These are phyloP conservation scores for Xiphophorus couchianus DNA, from an alignment of 2,113 vertebrate genomes.

Conservation along the genomic window DNA sequence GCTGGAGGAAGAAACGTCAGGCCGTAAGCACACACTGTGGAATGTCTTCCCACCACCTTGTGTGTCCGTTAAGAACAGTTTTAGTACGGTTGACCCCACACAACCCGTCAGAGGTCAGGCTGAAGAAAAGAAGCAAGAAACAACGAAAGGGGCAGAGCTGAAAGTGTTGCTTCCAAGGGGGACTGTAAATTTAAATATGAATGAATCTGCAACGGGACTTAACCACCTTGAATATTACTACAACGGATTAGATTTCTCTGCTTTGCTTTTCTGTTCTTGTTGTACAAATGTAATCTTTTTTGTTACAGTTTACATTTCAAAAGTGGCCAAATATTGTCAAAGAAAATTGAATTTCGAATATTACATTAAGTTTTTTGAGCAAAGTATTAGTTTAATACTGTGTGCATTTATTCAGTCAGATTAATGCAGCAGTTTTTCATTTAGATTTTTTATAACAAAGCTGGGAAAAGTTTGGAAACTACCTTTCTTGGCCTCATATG, in stretches of 20 bases:
- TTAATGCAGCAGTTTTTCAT: not conserved
- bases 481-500: not conserved
- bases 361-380: too few species aligned
- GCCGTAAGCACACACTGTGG: constrained; percentile 14
- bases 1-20: constrained; percentile 70
- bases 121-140: constrained; percentile 22
- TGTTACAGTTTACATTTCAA: too few species aligned
- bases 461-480: not conserved
- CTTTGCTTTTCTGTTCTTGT: too few species aligned
- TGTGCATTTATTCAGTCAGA: too few species aligned
- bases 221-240: too few species aligned
- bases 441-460: not conserved
- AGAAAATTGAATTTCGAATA: too few species aligned
- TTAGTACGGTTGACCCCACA: not conserved
- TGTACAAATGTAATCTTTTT: too few species aligned
- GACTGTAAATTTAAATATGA: not conserved
- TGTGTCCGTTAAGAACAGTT: constrained; percentile 21
- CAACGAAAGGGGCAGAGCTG: constrained; percentile 6
- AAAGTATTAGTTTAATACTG: too few species aligned
- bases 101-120: constrained; percentile 7
- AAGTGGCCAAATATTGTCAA: too few species aligned
- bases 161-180: not conserved
- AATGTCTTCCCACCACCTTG: not conserved
- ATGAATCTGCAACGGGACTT: not conserved
- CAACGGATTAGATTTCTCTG: too few species aligned